Conservation (phyloP, 2,888 invertebrate species). For the Petrolisthes manimaculis region DNA sequence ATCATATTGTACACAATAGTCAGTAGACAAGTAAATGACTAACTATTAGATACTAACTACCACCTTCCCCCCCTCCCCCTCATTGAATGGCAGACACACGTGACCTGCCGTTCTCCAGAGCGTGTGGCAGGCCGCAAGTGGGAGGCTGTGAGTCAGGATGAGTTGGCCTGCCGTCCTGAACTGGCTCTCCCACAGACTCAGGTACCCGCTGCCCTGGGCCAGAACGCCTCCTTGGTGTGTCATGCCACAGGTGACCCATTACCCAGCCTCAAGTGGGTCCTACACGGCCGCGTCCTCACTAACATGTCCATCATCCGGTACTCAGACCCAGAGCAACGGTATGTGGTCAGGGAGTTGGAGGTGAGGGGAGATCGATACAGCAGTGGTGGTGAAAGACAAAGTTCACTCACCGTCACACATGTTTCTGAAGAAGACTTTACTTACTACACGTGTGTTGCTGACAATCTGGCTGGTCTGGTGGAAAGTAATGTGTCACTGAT, state of each 20-base stretch:
- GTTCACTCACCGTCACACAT: conserved; percentile 85
- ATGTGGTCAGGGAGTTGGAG: conserved; percentile 61
- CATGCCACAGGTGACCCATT: conserved; percentile 77
- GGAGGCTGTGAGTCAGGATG: conserved; percentile 81
- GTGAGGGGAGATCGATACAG: conserved; percentile 70
- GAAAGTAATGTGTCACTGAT: conserved; percentile 81
- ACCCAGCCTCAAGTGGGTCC: conserved; percentile 77
- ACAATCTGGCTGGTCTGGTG: conserved; percentile 82
- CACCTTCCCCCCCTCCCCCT: not conserved
- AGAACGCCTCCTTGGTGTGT: conserved; percentile 58
- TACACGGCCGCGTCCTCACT: conserved; percentile 66
- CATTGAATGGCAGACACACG: conserved; percentile 34
- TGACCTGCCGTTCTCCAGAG: conserved; percentile 72
- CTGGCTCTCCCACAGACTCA: conserved; percentile 70
- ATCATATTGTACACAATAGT: too few relatives aligned
- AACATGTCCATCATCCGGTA: conserved; percentile 65
- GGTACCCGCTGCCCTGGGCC: conserved; percentile 64
- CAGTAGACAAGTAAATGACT: not conserved
- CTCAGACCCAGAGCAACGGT: conserved; percentile 59
- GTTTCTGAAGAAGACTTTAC: conserved; percentile 86
- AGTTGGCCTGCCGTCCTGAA: conserved; percentile 86
- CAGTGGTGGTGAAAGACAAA: conserved; percentile 75
- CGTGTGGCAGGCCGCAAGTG: conserved; percentile 80
- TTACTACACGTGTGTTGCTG: conserved; percentile 85
- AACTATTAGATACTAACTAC: not conserved